Evolutionary conservation across 2,797 vertebrate genomes (phyloP), one percentile per base, ranked within the genome.

Genomic region (Telmatherina bonti): DNA sequence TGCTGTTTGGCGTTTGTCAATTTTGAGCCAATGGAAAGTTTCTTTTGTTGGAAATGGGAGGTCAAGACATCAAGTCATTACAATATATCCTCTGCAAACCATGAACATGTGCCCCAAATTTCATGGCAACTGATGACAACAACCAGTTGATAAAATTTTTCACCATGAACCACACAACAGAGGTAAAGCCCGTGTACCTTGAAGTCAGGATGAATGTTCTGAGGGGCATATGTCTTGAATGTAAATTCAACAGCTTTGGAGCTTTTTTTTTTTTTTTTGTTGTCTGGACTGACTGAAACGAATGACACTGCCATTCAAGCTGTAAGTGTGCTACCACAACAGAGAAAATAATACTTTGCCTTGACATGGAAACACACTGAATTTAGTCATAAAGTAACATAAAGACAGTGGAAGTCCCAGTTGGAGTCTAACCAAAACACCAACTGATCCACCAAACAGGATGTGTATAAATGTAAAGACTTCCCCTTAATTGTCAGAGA

Each of bases 401-500:
- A 41, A 49, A 33, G 18, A 8, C 29, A 33, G 35, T 12, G 41
- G 62, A 76, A 49, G 56, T 55, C 31, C 56, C 12, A 29, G 57
- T 45, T 27, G 0, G 31, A 36, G 60, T 55, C 41, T 10, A 49
- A 18, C 73, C 1, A 65, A 64, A 60, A 35, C 62, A 60, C 36
- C 22, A 73, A 54, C 55, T 2, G 27, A 54, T 45, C 36, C n/a
- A 36, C 31, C 10, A 16, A 56, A 47, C 60, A 53, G 59, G 75
- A 67, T 26, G 30, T 56, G n/a, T n/a, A 47, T 45, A 71, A 76
- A 68, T 63, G 8, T 62, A 51, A 38, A 69, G 41, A 55, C 59
- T 75, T 72, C 67, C 74, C 54, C 56, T 76, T 47, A 20, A 2
- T 22, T 29, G 16, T 63, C 57, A 31, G 45, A 61, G 56, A 30